phyloP scores from a whole-genome alignment of 2,888 invertebrate genomes.

The Portevinia maculata region DNA sequence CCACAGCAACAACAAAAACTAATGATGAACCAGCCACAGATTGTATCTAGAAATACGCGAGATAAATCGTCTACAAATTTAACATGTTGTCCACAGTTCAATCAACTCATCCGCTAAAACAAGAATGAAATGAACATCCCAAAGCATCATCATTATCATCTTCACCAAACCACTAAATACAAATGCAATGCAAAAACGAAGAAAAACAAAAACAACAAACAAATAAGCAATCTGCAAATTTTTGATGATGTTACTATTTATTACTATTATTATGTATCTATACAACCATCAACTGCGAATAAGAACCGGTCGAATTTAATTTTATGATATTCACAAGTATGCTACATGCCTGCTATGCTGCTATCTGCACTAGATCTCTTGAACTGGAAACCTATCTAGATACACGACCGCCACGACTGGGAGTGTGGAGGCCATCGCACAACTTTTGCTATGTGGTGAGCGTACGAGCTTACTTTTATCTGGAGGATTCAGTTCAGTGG shows the following conservation, averaged over 20 bases:
- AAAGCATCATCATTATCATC: slow-evolving; percentile 25
- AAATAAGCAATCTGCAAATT: slow-evolving; percentile 41
- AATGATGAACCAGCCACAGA: slow-evolving; percentile 5
- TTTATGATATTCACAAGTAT: slow-evolving; percentile 64
- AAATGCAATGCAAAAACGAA: slow-evolving; percentile 5
- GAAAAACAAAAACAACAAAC: neutral
- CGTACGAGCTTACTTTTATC: slow-evolving; percentile 24
- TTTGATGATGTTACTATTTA: slow-evolving; percentile 45
- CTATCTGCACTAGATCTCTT: slow-evolving; percentile 73
- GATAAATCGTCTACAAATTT: slow-evolving; percentile 52
- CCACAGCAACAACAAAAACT: slow-evolving; percentile 7
- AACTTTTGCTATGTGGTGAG: slow-evolving; percentile 6
- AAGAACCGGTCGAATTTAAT: slow-evolving; percentile 65
- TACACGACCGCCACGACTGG: slow-evolving; percentile 38
- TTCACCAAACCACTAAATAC: slow-evolving; percentile 29
- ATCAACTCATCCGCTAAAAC: slow-evolving; percentile 64
- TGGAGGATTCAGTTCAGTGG: slow-evolving; percentile 29
- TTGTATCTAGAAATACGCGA: slow-evolving; percentile 22
- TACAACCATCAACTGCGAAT: slow-evolving; percentile 3
- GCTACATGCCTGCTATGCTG: slow-evolving; percentile 47
- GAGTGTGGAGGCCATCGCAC: slow-evolving; percentile 45
- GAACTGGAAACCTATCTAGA: slow-evolving; percentile 70
- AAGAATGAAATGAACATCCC: slow-evolving; percentile 45
- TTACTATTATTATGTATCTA: slow-evolving; percentile 23
- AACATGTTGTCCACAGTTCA: slow-evolving; percentile 72